Evolutionary conservation across 92 coral and sea anemone genomes (phyloP), one percentile per base, ranked within the genome.

Genomic region (Zoanthus gigantus): DNA sequence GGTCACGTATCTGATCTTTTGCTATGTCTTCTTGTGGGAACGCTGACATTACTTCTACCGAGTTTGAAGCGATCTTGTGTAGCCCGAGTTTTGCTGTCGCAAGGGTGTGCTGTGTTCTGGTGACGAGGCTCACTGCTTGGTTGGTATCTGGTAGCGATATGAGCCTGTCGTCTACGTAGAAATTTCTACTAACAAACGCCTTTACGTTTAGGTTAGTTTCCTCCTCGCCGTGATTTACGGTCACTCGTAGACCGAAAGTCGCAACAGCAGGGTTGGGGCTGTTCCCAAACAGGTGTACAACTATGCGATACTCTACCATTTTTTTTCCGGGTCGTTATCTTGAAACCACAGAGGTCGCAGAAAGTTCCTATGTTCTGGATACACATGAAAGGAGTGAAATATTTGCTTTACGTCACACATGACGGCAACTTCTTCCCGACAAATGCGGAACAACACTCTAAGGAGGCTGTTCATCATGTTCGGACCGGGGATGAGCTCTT

Each of bases 251-350:
- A 80, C 83, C 83, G 31, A 47, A 86, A 3, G 89, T 86, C 14
- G 89, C 89, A 8, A 86, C 57, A 11, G 83, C 83, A 0, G 84
- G 84, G 42, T 84, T 86, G 0, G 84, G 74, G 29, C 37, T 82
- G 57, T 86, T 76, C 6, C 89, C 84, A 17, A 86, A 77, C 18
- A 86, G 89, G 61, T 86, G 84, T 0, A 86, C 89, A 32, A 63
- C 71, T 77, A 86, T 86, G 2, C 71, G 53, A 18, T 86, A 86
- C 69, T 86, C 89, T 63, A 86, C 56, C 5, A 86, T 46, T 7
- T 63, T 66, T 67, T 77, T 56, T 67, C 44, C 11, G 76, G 89
- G 76, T 86, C 44, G 82, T 77, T 77, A 74, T 86, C 89, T 46
- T 86, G 63, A 74, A 76, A 86, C 89, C 83, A 77, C 30, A 86